Base-by-base conservation (phyloP, 2,888 invertebrate species). In the Metallyticus violacea region DNA sequence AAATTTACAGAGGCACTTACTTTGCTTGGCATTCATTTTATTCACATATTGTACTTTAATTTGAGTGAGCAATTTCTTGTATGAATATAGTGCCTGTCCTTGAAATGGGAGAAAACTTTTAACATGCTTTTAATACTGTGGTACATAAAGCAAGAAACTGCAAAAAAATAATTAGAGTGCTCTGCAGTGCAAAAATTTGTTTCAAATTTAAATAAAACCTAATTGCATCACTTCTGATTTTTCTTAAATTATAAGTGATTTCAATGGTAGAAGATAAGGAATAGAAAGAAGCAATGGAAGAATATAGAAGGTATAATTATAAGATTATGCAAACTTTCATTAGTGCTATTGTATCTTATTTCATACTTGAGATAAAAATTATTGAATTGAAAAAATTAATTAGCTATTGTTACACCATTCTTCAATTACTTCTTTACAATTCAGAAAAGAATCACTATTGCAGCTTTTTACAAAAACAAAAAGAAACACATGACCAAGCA, bases 111-210 rank as follows among this genome's bases (percentile, higher is more conserved):
- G 76, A 77, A 77, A 83, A 25, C 28, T 27, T 76, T 83, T 76
- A 62, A 77, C 85, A 85, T 85, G 85, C 85, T 85, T 77, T n/a
- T 6, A 76, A 85, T 85, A 85, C 80, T 85, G 85, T 85, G 85
- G 77, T 79, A 85, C 80, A 80, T 15, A 85, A 85, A 85, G 85
- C 85, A 85, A 85, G 83, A 83, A 83, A 83, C 77, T 77, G 76
- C 77, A 77, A 83, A 76, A 79, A 85, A 77, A 85, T 77, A 77
- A 87, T 80, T 86, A 84, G 7, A 80, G 84, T 84, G 86, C 83
- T 79, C 62, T 83, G 86, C 86, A 86, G 86, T 86, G 85, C 85
- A 87, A 85, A 86, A 85, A 79, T 78, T 82, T 84, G n/a, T 27
- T 77, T 27, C 22, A 30, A 83, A 87, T 78, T 29, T 77, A 25